Evolutionary conservation across 2,113 vertebrate species (phyloP).

Genomic region (Calcarius ornatus): DNA sequence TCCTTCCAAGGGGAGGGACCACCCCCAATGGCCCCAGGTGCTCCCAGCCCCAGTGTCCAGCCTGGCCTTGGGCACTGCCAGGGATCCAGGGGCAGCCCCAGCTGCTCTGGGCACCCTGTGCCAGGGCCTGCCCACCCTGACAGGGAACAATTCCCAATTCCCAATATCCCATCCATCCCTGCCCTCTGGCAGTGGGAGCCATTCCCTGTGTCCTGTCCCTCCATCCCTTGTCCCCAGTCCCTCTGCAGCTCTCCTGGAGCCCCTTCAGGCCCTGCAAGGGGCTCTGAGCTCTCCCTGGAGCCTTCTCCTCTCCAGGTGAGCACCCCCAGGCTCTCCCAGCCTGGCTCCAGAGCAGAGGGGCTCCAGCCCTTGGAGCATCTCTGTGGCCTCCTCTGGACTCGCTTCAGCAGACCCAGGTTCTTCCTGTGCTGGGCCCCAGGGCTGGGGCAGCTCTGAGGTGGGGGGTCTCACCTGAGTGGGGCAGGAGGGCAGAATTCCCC

Average conservation of each 20-base stretch:
- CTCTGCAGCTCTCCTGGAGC: background rate
- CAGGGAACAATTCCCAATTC: background rate
- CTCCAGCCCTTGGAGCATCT: background rate
- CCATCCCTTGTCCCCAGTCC: background rate
- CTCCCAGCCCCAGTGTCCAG: background rate
- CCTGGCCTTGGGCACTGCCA: background rate
- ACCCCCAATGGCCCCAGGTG: accelerated
- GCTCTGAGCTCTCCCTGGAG: background rate
- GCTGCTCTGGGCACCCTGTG: background rate
- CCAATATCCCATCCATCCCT: background rate
- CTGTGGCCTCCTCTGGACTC: accelerated
- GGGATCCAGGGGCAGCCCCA: background rate
- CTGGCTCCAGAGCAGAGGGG: background rate
- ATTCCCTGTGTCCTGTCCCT: background rate
- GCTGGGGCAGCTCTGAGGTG: background rate
- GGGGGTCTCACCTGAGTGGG: background rate
- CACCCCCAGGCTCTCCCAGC: background rate
- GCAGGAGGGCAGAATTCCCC: background rate
- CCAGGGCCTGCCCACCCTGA: background rate
- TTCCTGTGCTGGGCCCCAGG: background rate
- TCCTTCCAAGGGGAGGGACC: background rate
- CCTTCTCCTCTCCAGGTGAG: background rate
- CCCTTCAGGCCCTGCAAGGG: background rate
- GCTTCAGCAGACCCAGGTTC: background rate
- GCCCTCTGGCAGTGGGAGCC: background rate